phyloP scores from a whole-genome alignment of 2,113 vertebrate genomes.

The Gasterosteus nipponicus region DNA sequence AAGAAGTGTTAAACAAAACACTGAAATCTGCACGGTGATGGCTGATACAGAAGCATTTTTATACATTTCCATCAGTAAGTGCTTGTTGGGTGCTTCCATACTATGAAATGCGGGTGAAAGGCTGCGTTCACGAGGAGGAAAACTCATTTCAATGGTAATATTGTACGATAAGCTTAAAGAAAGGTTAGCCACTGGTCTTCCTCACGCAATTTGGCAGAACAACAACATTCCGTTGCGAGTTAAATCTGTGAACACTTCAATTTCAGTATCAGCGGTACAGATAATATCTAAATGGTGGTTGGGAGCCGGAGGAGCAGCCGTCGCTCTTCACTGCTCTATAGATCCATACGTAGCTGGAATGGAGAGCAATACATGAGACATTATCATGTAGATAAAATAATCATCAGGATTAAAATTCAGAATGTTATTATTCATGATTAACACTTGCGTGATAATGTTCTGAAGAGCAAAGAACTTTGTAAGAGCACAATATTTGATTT shows the following conservation, averaged over 20 bases:
- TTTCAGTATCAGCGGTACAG: background rate
- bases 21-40: background rate
- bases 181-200: background rate
- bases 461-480: background rate
- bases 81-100: background rate
- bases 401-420: background rate
- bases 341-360: background rate
- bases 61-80: background rate
- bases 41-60: background rate
- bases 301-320: no score
- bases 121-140: background rate
- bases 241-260: background rate
- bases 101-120: background rate
- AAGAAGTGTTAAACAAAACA: slow-evolving; percentile 17
- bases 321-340: background rate
- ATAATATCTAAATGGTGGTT: background rate
- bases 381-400: background rate
- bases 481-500: background rate
- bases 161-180: background rate
- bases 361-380: background rate
- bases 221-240: slow-evolving; percentile 9
- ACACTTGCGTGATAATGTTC: background rate
- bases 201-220: background rate
- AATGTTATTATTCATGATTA: background rate
- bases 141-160: background rate